phyloP scores from a whole-genome alignment of 2,888 invertebrate species.

The Stenoptilia bipunctidactyla region DNA sequence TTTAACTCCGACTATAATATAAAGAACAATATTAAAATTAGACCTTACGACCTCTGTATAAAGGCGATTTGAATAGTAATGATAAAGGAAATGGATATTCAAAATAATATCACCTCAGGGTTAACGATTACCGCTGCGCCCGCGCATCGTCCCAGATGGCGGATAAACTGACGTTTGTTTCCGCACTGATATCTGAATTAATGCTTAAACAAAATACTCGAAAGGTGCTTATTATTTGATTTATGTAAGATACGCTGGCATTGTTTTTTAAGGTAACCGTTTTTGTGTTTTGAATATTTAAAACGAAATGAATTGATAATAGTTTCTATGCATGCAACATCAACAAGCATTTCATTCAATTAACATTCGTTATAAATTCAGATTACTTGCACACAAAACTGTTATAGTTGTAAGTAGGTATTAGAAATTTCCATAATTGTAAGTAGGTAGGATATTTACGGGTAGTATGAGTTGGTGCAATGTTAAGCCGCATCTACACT shows the following conservation, averaged over 20 bases:
- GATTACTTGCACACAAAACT: no score
- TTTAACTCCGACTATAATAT: slow-evolving; percentile 39
- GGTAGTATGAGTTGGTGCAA: slow-evolving; percentile 19
- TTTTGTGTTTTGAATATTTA: slow-evolving; percentile 16
- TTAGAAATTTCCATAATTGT: no score
- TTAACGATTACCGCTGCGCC: slow-evolving; percentile 69
- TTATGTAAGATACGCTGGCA: slow-evolving; percentile 45
- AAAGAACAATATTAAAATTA: slow-evolving; percentile 42
- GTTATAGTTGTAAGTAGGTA: no score
- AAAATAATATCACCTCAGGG: slow-evolving; percentile 71
- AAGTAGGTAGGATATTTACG: slow-evolving; percentile 12
- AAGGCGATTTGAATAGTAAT: slow-evolving; percentile 59
- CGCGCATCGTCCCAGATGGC: slow-evolving; percentile 63
- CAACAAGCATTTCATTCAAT: no score
- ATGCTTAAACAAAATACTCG: slow-evolving; percentile 65
- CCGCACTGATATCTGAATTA: slow-evolving; percentile 72
- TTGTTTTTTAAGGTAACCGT: slow-evolving; percentile 14
- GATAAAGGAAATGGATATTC: slow-evolving; percentile 64
- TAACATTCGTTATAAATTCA: no score
- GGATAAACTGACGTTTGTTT: slow-evolving; percentile 70
- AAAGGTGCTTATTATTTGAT: slow-evolving; percentile 71
- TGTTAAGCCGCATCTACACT: slow-evolving; percentile 15
- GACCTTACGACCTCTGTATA: slow-evolving; percentile 47
- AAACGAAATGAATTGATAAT: no score
- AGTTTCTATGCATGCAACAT: no score